A percentile compares a stretch with the other conserved stretches of the same genome.
Evolutionary conservation across 2,113 vertebrate species (phyloP).

Genomic region (Dasypus novemcinctus): DNA sequence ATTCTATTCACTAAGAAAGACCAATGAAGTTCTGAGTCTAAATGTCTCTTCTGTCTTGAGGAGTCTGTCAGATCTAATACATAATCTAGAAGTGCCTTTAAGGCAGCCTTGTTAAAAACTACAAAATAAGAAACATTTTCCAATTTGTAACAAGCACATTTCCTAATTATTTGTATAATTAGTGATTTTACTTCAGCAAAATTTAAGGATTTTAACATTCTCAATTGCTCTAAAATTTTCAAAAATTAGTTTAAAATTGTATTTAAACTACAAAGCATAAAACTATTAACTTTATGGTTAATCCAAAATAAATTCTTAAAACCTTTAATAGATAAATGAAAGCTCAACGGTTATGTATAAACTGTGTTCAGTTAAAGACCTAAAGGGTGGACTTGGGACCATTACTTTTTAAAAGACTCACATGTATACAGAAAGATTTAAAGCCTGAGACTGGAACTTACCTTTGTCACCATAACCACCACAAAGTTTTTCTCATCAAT

Average conservation of each 20-base stretch:
- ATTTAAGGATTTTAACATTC: not conserved
- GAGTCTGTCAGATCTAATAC: not conserved
- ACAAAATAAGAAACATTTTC: conserved; percentile 12
- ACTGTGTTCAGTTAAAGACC: not conserved
- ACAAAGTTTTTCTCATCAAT: conserved; percentile 99
- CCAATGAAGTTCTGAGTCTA: not conserved
- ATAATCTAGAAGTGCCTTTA: not conserved
- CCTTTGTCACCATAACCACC: conserved; percentile 98
- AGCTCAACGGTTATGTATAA: not conserved
- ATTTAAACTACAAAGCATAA: not conserved
- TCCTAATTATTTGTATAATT: not conserved
- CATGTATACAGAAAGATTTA: not conserved
- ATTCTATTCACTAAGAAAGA: not conserved
- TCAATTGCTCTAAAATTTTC: not conserved
- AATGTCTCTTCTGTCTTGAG: not conserved
- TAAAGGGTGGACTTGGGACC: not conserved
- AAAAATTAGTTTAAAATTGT: too few relatives aligned
- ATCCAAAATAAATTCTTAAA: not conserved
- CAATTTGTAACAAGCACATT: not conserved
- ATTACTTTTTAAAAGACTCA: not conserved
- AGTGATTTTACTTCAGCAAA: not conserved
- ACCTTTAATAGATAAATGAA: not conserved
- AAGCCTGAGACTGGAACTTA: conserved; percentile 78
- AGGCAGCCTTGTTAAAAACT: conserved; percentile 11
- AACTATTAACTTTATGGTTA: not conserved